Conservation (phyloP, 2,888 invertebrate genomes). For the Pinctada fucata region DNA sequence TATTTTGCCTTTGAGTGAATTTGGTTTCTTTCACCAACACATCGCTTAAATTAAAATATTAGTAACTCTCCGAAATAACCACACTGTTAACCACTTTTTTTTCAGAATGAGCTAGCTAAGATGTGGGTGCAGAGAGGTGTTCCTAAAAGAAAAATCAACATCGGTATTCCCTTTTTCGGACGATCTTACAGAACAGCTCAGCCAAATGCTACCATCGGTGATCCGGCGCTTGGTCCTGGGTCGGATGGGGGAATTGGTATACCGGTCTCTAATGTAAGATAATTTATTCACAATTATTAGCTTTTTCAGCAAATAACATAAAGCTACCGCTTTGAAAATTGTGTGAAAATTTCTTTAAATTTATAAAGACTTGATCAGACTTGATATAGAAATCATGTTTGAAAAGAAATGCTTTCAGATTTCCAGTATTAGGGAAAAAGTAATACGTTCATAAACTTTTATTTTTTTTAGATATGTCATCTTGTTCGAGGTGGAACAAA, state of each 20-base stretch:
- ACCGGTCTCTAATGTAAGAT: slow-evolving; percentile 26
- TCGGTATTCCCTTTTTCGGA: slow-evolving; percentile 42
- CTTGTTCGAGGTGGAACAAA: slow-evolving; percentile 32
- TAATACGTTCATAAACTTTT: no score
- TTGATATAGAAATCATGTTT: no score
- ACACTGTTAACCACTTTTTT: background rate
- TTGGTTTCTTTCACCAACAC: no score
- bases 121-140: slow-evolving; percentile 31
- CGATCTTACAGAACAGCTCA: slow-evolving; percentile 28
- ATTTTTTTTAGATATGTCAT: slow-evolving; percentile 34
- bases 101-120: slow-evolving; percentile 33
- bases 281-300: background rate
- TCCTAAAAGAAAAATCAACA: slow-evolving; percentile 29
- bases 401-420: no score
- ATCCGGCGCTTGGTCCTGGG: slow-evolving; percentile 29
- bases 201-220: slow-evolving; percentile 31
- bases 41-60: no score
- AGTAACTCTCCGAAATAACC: no score
- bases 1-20: no score
- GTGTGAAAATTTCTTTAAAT: background rate
- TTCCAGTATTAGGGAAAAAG: no score
- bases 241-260: slow-evolving; percentile 35
- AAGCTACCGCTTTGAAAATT: background rate
- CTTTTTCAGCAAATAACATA: background rate
- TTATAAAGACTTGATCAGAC: background rate